Conservation (phyloP, 2,113 vertebrate species). For the Ctenomys sociabilis region DNA sequence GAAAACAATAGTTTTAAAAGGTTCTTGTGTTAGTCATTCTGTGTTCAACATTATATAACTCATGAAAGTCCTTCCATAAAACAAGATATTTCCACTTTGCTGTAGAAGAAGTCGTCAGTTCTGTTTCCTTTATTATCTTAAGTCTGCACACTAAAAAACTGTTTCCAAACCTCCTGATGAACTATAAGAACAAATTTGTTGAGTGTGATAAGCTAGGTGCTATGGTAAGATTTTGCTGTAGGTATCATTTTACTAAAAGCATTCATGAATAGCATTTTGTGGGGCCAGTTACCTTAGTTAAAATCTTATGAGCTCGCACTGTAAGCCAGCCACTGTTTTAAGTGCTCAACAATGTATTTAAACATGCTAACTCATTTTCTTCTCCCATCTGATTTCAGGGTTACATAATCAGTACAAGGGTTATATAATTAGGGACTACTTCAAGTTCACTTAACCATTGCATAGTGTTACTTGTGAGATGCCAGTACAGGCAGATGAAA, state of each 20-base stretch:
- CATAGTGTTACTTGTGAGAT: neutral
- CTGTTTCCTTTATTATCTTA: neutral
- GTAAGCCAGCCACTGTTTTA: neutral
- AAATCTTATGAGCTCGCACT: neutral
- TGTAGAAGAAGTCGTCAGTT: neutral
- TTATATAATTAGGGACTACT: neutral
- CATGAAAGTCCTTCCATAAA: neutral
- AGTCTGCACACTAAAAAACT: neutral
- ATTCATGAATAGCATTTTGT: neutral
- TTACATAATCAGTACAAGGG: neutral
- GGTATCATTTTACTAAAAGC: neutral
- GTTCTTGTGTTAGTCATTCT: neutral
- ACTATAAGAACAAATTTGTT: neutral
- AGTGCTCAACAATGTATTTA: neutral
- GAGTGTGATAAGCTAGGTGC: neutral
- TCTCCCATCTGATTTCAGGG: neutral
- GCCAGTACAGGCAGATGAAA: neutral
- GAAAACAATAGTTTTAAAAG: neutral
- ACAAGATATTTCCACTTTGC: conserved; percentile 4
- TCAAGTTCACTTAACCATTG: neutral
- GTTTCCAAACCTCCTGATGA: neutral
- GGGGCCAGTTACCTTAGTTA: neutral
- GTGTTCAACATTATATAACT: neutral
- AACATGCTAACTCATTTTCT: neutral
- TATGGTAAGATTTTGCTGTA: neutral